Evolutionary conservation across 2,888 invertebrate species (phyloP).

Genomic region (Acrobeloides nanus): DNA sequence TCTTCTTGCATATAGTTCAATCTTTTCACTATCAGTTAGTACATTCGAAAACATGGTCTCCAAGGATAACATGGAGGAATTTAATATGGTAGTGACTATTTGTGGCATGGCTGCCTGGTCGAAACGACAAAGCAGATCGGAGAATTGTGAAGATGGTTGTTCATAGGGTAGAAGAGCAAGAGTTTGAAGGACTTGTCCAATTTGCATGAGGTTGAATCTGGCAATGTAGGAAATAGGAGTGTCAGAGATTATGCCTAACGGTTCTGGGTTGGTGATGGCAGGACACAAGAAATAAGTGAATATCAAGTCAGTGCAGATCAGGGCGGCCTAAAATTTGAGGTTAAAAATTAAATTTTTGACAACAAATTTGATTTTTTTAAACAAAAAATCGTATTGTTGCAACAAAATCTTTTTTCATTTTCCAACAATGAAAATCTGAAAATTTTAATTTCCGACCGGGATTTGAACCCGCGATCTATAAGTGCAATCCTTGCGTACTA

Average conservation of each 20-base stretch:
- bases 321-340: constrained; percentile 20
- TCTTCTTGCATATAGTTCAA: constrained; percentile 21
- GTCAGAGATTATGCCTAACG: constrained; percentile 71
- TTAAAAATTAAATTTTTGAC: constrained; percentile 10
- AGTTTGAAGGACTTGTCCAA: constrained; percentile 86
- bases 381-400: not conserved
- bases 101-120: constrained; percentile 24
- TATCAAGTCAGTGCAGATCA: constrained; percentile 80
- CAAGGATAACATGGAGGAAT: constrained; percentile 13
- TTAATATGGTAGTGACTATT: constrained; percentile 20
- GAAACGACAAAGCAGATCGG: constrained; percentile 59
- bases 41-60: constrained; percentile 26
- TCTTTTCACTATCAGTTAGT: constrained; percentile 19
- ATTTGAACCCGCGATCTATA: no score
- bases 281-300: constrained; percentile 89
- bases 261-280: constrained; percentile 86
- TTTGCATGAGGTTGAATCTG: constrained; percentile 69
- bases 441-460: no score
- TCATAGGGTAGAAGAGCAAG: constrained; percentile 78
- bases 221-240: constrained; percentile 77
- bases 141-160: constrained; percentile 67
- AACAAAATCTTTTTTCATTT: constrained; percentile 8
- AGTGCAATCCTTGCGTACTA: no score
- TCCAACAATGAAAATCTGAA: no score
- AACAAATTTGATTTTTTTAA: not conserved